These are phyloP conservation scores for Ceratitis capitata DNA, from an alignment of 1,140 invertebrate genomes.

Conservation along the genomic window DNA sequence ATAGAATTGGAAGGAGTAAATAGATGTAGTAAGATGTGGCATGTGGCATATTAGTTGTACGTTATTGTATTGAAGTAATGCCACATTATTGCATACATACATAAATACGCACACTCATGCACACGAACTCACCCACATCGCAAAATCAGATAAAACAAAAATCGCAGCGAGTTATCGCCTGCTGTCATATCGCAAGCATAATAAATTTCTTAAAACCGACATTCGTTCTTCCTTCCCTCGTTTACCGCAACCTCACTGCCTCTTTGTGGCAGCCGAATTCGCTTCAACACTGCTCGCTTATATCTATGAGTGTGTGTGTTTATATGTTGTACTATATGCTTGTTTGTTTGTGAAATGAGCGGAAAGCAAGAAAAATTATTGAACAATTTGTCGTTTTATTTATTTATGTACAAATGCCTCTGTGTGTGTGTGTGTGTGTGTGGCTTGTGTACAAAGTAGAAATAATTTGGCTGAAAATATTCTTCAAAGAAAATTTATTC, in stretches of 20 bases:
- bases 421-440: neutral
- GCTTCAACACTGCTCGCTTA: too few species aligned
- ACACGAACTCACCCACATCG: neutral
- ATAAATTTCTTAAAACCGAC: conserved; percentile 19
- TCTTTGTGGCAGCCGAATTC: too few species aligned
- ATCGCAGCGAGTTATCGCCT: neutral
- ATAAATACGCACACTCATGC: neutral
- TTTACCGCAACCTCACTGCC: too few species aligned
- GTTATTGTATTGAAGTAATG: neutral
- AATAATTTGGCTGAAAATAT: neutral
- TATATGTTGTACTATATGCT: too few species aligned
- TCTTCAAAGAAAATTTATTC: neutral
- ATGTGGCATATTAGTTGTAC: neutral
- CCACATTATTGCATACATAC: neutral
- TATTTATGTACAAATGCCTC: neutral
- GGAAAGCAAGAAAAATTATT: conserved; percentile 30
- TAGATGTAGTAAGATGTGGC: neutral
- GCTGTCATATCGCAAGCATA: conserved; percentile 24
- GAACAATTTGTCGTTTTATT: conserved; percentile 28
- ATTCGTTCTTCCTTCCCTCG: neutral
- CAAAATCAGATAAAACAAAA: neutral
- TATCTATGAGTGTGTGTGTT: too few species aligned
- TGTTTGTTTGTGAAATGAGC: conserved; percentile 18
- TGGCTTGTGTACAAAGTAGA: neutral
- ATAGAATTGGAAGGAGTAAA: neutral